Evolutionary conservation across 2,888 invertebrate genomes (phyloP), one percentile per base, ranked within the genome.

Genomic region (Pachydiplax longipennis): DNA sequence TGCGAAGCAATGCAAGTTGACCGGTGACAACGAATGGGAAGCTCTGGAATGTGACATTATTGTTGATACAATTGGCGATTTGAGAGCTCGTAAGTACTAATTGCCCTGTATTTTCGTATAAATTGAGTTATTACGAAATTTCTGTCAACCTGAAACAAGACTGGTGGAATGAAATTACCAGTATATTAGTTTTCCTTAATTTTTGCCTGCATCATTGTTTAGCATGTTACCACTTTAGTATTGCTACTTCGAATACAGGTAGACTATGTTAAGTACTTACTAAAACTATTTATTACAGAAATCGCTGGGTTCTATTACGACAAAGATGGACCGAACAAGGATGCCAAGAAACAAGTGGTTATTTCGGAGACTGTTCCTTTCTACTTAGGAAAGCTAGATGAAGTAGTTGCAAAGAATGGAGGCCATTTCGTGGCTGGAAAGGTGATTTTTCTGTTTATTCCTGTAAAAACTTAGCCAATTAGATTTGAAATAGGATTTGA

Each of bases 1-100:
- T 37, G 93, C 93, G 25, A 92, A 91, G 65, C 92, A 92, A 90
- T 91, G 90, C 37, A 90, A 91, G 44, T 91, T 92, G 31, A 91
- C 92, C 13, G 91, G 91, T 15, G 53, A 61, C 4, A 92, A 92
- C 53, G 91, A 91, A 37, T 92, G 92, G 91, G 91, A 92, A 90
- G 91, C 91, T 13, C 90, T 91, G 87, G 87, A 87, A 65, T 87
- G 87, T 31, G 87, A 87, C n/a, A 87, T 87, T 13, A 87, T 87
- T 61, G 87, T 87, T 10, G 87, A 87, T 61, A 87, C 87, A 15
- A 22, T 87, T 65, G 87, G 87, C 31, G 87, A 87, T 65, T 61
- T 87, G 37, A 61, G 87, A 61, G 87, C 87, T 12, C 87, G 87
- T 87, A 87, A 87, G 87, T 87, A 22, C 73, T 31, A n/a, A n/a